Conservation (phyloP, 2,888 invertebrate genomes). For the Eristalis pertinax region DNA sequence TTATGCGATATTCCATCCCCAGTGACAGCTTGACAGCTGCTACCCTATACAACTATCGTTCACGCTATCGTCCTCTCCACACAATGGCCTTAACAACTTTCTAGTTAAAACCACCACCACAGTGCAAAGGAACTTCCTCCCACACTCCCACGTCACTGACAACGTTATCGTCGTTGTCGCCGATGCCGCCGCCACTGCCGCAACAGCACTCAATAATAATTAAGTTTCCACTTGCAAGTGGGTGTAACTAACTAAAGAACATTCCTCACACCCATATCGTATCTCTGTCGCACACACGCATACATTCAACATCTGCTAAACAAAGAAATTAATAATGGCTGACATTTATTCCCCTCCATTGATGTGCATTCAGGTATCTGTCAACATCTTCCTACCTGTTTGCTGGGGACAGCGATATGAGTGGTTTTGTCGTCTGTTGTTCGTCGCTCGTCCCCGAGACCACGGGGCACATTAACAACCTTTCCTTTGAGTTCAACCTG, state of each 20-base stretch:
- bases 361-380: constrained; percentile 65
- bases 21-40: background rate
- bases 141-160: background rate
- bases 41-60: background rate
- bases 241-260: constrained; percentile 44
- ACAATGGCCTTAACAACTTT: background rate
- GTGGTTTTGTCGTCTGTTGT: constrained; percentile 8
- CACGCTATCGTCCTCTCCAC: background rate
- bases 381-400: constrained; percentile 69
- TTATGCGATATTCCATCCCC: background rate
- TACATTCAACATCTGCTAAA: constrained; percentile 56
- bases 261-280: constrained; percentile 21
- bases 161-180: background rate
- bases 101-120: background rate
- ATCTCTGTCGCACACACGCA: background rate
- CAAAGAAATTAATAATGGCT: constrained; percentile 66
- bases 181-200: background rate
- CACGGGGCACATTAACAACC: constrained; percentile 33
- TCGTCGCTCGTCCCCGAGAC: constrained; percentile 2
- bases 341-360: constrained; percentile 67
- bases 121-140: background rate
- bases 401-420: background rate
- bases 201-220: constrained; percentile 31
- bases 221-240: constrained; percentile 44
- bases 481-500: constrained; percentile 48